Percentiles rank a stretch among this genome's conserved stretches.
phyloP scores from a whole-genome alignment of 2,888 invertebrate genomes.

The Gymnoscelis rufifasciata region DNA sequence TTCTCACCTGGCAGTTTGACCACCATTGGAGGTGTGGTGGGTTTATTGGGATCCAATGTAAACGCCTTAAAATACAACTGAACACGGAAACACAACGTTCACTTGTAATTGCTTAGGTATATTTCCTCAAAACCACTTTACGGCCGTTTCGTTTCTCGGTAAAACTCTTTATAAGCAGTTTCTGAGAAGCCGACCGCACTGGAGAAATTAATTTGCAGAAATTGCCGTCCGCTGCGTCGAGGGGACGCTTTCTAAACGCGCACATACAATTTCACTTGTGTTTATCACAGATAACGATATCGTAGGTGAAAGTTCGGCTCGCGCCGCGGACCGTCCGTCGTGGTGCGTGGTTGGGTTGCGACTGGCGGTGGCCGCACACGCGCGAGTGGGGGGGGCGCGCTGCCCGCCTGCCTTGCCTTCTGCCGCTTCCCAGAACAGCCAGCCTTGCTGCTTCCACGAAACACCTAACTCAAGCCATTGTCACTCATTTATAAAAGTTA shows the following conservation, averaged over 20 bases:
- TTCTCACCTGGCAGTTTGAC: slow-evolving; percentile 75
- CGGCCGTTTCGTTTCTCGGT: slow-evolving; percentile 71
- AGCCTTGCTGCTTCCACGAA: slow-evolving; percentile 74
- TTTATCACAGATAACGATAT: slow-evolving; percentile 72
- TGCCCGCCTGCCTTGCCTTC: slow-evolving; percentile 40
- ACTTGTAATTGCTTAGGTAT: slow-evolving; percentile 65
- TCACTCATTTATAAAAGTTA: slow-evolving; percentile 75
- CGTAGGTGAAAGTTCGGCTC: slow-evolving; percentile 74
- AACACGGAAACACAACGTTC: slow-evolving; percentile 72
- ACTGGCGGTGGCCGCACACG: slow-evolving; percentile 49
- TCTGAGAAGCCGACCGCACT: slow-evolving; percentile 69
- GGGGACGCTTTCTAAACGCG: slow-evolving; percentile 67
- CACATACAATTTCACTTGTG: slow-evolving; percentile 74
- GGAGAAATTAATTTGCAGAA: slow-evolving; percentile 77
- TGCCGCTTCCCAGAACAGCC: slow-evolving; percentile 68
- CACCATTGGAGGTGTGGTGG: slow-evolving; percentile 73
- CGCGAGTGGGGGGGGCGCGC: slow-evolving; percentile 34
- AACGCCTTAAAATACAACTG: slow-evolving; percentile 61
- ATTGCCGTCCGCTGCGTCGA: slow-evolving; percentile 55
- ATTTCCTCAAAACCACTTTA: slow-evolving; percentile 77
- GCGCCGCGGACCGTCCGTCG: slow-evolving; percentile 47
- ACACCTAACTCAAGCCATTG: slow-evolving; percentile 65
- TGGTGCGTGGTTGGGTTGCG: slow-evolving; percentile 52
- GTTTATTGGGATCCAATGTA: slow-evolving; percentile 77
- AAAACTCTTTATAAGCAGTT: slow-evolving; percentile 75